These are phyloP conservation scores for Squalus acanthias DNA, from an alignment of 2,797 vertebrate genomes.

Conservation along the genomic window DNA sequence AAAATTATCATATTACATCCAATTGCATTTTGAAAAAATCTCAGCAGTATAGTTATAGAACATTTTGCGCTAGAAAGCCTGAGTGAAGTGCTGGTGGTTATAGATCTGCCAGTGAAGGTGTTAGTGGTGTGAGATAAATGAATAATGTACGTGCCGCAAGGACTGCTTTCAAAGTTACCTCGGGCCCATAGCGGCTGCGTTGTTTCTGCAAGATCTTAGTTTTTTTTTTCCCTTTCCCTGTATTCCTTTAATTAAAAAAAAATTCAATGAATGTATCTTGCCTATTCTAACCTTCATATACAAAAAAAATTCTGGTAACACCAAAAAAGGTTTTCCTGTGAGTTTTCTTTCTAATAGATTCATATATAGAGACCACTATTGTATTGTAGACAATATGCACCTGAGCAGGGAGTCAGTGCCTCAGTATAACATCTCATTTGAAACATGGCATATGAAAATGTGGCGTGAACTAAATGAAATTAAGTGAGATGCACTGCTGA, in stretches of 20 bases:
- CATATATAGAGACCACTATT: too few relatives aligned
- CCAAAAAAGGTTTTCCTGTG: not conserved
- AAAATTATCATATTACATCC: not conserved
- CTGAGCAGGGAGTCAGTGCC: too few relatives aligned
- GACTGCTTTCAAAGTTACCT: not conserved
- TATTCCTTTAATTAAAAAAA: not conserved
- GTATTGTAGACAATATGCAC: too few relatives aligned
- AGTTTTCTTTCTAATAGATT: not conserved
- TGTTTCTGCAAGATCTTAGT: not conserved
- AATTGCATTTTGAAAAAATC: not conserved
- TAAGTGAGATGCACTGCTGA: too few relatives aligned
- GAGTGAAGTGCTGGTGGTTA: not conserved
- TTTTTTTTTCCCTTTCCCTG: not conserved
- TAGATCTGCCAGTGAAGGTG: not conserved
- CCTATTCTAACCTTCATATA: not conserved
- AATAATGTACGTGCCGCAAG: not conserved
- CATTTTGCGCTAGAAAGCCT: not conserved
- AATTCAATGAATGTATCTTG: not conserved
- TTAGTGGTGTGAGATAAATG: not conserved
- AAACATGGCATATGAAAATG: too few relatives aligned
- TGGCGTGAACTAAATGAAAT: too few relatives aligned
- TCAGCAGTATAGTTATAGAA: not conserved
- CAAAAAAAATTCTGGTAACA: too few relatives aligned
- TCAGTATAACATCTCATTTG: too few relatives aligned
- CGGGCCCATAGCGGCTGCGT: not conserved